phyloP scores from a whole-genome alignment of 2,113 vertebrate genomes.

The Trochalopteron elliotii region DNA sequence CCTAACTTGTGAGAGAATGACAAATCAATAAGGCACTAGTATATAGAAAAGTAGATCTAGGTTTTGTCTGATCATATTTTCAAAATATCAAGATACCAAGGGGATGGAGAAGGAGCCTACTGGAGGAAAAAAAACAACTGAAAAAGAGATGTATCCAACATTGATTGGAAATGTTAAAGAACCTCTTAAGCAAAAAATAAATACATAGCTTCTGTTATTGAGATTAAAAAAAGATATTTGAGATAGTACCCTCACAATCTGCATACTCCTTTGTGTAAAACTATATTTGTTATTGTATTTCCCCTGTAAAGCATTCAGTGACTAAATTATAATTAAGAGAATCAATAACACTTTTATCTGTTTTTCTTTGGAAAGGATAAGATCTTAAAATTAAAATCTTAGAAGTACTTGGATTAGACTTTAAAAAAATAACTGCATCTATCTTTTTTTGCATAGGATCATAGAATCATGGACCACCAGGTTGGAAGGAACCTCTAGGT shows the following conservation, averaged over 20 bases:
- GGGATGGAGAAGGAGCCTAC: neutral
- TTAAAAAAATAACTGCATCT: neutral
- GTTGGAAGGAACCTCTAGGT: neutral
- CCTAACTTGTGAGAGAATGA: neutral
- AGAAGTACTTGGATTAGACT: neutral
- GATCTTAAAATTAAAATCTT: neutral
- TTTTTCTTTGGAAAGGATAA: neutral
- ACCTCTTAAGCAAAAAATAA: slow-evolving; percentile 31
- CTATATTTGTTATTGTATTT: slow-evolving; percentile 28
- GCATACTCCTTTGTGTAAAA: neutral
- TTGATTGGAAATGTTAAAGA: slow-evolving; percentile 27
- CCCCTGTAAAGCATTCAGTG: neutral
- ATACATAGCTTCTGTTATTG: neutral
- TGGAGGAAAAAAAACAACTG: neutral
- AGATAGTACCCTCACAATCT: neutral
- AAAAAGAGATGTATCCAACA: slow-evolving; percentile 17
- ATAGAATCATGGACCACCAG: neutral
- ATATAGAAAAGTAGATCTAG: neutral
- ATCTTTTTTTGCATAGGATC: neutral
- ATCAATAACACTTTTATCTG: neutral
- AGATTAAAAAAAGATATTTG: slow-evolving; percentile 2
- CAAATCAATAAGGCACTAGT: neutral
- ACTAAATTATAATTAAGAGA: slow-evolving; percentile 35
- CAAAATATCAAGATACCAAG: neutral
- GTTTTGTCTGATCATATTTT: neutral